Base-by-base conservation (phyloP, 1,140 invertebrate species). In the Mactra quadrangularis region DNA sequence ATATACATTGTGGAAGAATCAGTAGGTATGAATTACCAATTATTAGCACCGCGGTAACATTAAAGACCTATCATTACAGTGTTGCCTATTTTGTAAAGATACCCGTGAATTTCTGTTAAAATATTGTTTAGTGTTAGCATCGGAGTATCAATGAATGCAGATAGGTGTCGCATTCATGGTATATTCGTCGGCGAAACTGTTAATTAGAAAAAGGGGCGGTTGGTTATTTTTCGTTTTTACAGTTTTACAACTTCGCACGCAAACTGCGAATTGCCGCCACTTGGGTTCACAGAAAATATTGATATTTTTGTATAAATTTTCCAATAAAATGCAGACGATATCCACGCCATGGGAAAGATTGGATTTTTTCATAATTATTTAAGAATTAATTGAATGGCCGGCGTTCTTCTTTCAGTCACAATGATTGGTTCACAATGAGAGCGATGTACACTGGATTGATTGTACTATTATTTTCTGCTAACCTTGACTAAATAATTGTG, bases 191-290 rank as follows among this genome's bases (percentile, higher is more conserved):
- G 55, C 45, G 38, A 31, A 76, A 15, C 57, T 50, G 74, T 64
- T 60, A 76, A 76, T 76, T 76, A 76, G 15, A 62, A 57, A 76
- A 76, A 76, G 74, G 59, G 35, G 74, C 55, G 57, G 47, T 55
- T 25, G 22, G 3, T 15, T 55, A 60, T 76, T 62, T n/a, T 62
- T 50, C 25, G 25, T 25, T 62, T 64, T 76, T 76, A 25, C 74
- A 76, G 74, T 76, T 76, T 76, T 60, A 19, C 59, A 29, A 3
- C 29, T 62, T 64, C 17, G 33, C 38, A 35, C 45, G 13, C 29
- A 47, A 76, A 76, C 74, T 76, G 74, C 29, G 74, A 76, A 76
- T 50, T 19, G 38, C 41, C 29, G 13, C 17, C 59, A 76, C 22
- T 50, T 38, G 38, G 55, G 11, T 45, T 60, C 33, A 17, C 59